A percentile compares a stretch with the other conserved stretches of the same genome.
These are phyloP conservation scores for Hormiphora californensis DNA, from an alignment of 37 sponge, comb jelly and placozoan genomes.

Conservation along the genomic window DNA sequence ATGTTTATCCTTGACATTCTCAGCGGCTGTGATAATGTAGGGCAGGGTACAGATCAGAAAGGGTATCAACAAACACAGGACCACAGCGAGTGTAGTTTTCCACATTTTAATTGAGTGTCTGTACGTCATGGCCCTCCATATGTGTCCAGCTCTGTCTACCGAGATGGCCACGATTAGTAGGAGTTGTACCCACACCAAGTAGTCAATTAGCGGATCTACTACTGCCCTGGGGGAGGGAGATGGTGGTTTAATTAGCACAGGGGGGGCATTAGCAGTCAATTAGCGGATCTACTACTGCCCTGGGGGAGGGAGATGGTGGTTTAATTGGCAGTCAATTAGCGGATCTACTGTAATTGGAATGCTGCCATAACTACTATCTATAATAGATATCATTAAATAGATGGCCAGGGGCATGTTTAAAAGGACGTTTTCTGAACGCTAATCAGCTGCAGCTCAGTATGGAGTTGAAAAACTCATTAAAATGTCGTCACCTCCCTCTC, in stretches of 20 bases:
- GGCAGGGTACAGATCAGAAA: conserved; percentile 5
- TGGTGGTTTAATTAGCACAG: no score
- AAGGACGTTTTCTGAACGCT: no score
- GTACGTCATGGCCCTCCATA: conserved; percentile 29
- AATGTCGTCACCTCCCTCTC: no score
- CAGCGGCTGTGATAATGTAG: background rate
- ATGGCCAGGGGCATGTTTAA: no score
- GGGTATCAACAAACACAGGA: background rate
- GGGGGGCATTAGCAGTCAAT: conserved; percentile 43
- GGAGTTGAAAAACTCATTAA: no score
- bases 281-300: conserved; percentile 6
- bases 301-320: no score
- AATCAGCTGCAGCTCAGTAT: no score
- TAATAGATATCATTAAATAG: no score
- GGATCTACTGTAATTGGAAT: no score
- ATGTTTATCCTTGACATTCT: background rate
- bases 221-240: no score
- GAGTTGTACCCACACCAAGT: conserved; percentile 40
- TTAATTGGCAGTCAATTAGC: conserved; percentile 9
- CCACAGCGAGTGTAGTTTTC: background rate
- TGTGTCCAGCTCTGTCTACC: conserved; percentile 31
- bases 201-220: conserved; percentile 19
- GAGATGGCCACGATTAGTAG: conserved; percentile 12
- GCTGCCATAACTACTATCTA: no score
- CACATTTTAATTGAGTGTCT: conserved; percentile 19